Evolutionary conservation across 2,113 vertebrate species (phyloP).

Genomic region (Ceratotherium simum): DNA sequence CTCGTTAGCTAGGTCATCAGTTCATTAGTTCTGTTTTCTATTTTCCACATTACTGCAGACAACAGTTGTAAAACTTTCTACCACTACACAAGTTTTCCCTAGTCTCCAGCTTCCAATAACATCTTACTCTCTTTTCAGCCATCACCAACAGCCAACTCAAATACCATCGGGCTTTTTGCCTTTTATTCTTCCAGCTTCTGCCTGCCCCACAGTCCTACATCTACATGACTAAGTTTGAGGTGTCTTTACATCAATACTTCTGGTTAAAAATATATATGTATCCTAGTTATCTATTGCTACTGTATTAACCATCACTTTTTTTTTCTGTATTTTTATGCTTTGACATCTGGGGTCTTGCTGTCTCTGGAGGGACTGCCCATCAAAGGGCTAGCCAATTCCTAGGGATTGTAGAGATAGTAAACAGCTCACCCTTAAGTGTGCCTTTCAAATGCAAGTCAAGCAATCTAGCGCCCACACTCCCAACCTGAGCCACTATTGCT

Average conservation of each 20-base stretch:
- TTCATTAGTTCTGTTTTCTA: neutral
- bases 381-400: neutral
- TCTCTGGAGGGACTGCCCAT: neutral
- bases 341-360: neutral
- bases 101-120: neutral
- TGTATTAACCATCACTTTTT: neutral
- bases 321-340: neutral
- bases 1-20: neutral
- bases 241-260: neutral
- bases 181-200: neutral
- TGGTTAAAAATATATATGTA: neutral
- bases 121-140: neutral
- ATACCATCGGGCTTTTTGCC: neutral
- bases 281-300: neutral
- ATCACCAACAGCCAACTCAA: neutral
- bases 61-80: neutral
- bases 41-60: neutral
- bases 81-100: neutral
- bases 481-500: too few relatives aligned
- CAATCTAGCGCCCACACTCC: neutral
- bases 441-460: neutral
- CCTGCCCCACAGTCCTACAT: neutral
- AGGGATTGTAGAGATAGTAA: neutral
- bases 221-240: neutral
- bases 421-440: neutral